Base-by-base conservation (phyloP, 2,888 invertebrate genomes). In the Coleophora deauratella region DNA sequence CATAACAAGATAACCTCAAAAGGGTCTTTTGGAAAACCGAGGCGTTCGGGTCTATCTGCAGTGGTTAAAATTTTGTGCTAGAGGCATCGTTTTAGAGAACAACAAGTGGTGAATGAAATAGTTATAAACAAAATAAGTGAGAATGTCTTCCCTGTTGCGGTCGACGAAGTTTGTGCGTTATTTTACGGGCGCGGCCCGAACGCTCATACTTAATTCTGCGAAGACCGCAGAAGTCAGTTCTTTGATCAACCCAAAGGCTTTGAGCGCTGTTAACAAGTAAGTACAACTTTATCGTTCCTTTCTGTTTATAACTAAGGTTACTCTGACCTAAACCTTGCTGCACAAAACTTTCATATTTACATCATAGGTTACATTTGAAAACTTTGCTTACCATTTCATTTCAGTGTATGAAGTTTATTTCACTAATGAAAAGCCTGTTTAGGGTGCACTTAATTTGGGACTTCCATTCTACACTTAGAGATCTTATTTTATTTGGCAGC, bases 91-190 rank as follows among this genome's bases (percentile, higher is more conserved):
- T 34, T 21, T 36, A 27, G 38, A n/a, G 9, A 6, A 35, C 33
- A 42, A 41, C 38, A 44, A 39, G 36, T 37, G 33, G 27, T 33
- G 11, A 38, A 46, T 49, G 40, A 52, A 53, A 49, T 61, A 64
- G 57, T 44, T 42, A 41, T 59, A 54, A 45, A 21, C 6, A 21
- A 21, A 21, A 21, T 21, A 21, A 21, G 21, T 21, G 21, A 81
- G 51, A 54, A 91, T 91, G 91, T 89, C 90, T 60, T 89, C 90
- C 48, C 87, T 91, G 53, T 72, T 91, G 62, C 87, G 93, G 57
- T 91, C 92, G 40, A 91, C 92, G 30, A 93, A 92, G 74, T 90
- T 92, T 76, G 87, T 92, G 51, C 88, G 92, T 52, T 91, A 91
- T 71, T 91, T 92, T 62, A 90, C 91, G 50, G 90, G 91, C 58